A percentile compares a stretch with the other conserved stretches of the same genome.
These are phyloP conservation scores for Lutjanus campechanus DNA, from an alignment of 2,797 vertebrate genomes.

Conservation along the genomic window DNA sequence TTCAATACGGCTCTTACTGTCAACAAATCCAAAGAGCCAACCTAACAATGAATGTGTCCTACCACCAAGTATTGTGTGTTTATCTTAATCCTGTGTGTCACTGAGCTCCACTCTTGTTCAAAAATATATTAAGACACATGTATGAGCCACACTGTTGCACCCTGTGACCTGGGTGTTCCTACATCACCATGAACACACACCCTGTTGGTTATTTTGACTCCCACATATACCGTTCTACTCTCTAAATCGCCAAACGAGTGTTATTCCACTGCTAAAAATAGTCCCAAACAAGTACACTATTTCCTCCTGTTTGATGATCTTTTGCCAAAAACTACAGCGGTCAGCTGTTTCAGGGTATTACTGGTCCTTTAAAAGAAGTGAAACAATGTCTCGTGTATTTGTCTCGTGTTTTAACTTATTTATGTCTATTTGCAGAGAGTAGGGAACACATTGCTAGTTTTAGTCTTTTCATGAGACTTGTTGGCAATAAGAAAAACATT, in stretches of 20 bases:
- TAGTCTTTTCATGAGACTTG: background rate
- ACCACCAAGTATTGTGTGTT: background rate
- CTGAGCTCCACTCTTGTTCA: too few species aligned
- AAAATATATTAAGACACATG: too few species aligned
- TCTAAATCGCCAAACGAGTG: background rate
- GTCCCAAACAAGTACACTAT: too few species aligned
- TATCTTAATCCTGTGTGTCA: background rate
- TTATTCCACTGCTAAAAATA: background rate
- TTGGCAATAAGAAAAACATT: background rate
- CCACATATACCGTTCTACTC: background rate
- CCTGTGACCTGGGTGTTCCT: background rate
- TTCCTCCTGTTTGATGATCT: background rate
- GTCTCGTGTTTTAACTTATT: background rate
- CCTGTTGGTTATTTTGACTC: background rate
- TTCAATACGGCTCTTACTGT: background rate
- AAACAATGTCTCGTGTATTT: too few species aligned
- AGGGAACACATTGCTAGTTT: background rate
- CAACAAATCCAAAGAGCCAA: background rate
- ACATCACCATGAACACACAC: slow-evolving; percentile 1
- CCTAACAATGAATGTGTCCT: background rate
- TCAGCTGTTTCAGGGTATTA: background rate
- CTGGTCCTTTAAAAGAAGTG: background rate
- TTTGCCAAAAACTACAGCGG: background rate
- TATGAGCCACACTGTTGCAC: background rate
- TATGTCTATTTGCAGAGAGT: too few species aligned